Evolutionary conservation across 2,113 vertebrate species (phyloP).

Genomic region (Rhinolophus ferrumequinum): DNA sequence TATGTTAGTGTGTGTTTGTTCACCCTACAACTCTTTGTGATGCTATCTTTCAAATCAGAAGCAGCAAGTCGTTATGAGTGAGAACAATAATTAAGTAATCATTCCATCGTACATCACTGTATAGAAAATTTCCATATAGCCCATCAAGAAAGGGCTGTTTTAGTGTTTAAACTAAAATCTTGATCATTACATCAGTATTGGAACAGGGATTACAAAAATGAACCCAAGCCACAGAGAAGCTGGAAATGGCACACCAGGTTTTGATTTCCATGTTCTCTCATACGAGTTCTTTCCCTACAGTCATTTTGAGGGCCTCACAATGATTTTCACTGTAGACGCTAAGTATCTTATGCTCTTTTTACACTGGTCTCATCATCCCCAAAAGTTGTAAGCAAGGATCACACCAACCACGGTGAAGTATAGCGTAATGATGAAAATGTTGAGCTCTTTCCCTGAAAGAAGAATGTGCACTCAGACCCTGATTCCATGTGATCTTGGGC

Average conservation of each 20-base stretch:
- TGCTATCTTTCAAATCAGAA: not conserved
- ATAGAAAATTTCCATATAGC: not conserved
- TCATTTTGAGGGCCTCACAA: not conserved
- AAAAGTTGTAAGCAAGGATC: not conserved
- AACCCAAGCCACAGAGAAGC: not conserved
- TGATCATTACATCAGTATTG: not conserved
- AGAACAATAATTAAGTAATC: not conserved
- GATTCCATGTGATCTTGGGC: not conserved
- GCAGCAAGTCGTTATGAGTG: not conserved
- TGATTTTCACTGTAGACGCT: not conserved
- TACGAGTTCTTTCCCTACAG: rapidly evolving
- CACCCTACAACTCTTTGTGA: not conserved
- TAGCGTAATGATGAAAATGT: not conserved
- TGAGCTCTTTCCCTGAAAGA: not conserved
- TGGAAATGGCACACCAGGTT: not conserved
- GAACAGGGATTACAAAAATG: not conserved
- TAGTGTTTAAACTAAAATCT: not conserved
- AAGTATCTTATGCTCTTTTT: not conserved
- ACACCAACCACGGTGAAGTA: not conserved
- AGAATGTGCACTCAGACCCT: not conserved
- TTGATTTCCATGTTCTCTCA: no score
- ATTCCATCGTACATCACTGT: not conserved
- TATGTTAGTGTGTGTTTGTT: not conserved
- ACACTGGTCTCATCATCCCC: not conserved
- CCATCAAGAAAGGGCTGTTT: not conserved